Percentiles rank a stretch among this genome's conserved stretches.
Evolutionary conservation across 2,888 invertebrate species (phyloP).

Genomic region (Anaspis maculata): DNA sequence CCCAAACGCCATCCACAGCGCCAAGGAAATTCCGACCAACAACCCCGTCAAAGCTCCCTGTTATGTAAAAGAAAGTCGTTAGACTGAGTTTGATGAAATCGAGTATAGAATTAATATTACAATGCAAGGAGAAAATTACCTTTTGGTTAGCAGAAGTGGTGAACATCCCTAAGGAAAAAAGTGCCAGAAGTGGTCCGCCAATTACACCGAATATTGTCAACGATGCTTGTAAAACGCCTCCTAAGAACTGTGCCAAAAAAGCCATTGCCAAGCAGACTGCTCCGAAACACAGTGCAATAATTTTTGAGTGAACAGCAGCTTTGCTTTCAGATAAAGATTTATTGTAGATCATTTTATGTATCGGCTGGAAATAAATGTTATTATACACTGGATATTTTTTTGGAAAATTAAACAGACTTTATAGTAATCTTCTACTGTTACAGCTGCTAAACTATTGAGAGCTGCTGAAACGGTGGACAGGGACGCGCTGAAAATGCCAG

Average conservation of each 20-base stretch:
- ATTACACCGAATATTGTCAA: slow-evolving; percentile 81
- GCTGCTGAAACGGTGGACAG: slow-evolving; percentile 88
- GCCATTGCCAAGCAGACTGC: slow-evolving; percentile 70
- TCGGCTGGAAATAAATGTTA: slow-evolving; percentile 31
- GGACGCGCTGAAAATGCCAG: slow-evolving; percentile 86
- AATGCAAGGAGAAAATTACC: slow-evolving; percentile 37
- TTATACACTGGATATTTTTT: slow-evolving; percentile 2
- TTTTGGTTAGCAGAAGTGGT: slow-evolving; percentile 63
- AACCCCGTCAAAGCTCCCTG: slow-evolving; percentile 65
- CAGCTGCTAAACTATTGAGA: slow-evolving; percentile 79
- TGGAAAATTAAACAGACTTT: slow-evolving; percentile 41
- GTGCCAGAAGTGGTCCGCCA: slow-evolving; percentile 77
- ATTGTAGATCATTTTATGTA: slow-evolving; percentile 35
- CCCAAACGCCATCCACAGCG: slow-evolving; percentile 81
- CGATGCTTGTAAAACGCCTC: slow-evolving; percentile 80
- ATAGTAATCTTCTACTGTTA: slow-evolving; percentile 81
- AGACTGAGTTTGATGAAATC: slow-evolving; percentile 4
- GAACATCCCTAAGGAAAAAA: slow-evolving; percentile 82
- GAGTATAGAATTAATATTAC: not conserved
- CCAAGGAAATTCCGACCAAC: slow-evolving; percentile 54
- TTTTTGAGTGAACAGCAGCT: slow-evolving; percentile 52
- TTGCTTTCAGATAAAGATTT: slow-evolving; percentile 36
- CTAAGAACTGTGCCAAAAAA: slow-evolving; percentile 72
- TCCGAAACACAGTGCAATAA: slow-evolving; percentile 66
- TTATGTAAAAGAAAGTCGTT: too few relatives aligned